phyloP scores from a whole-genome alignment of 2,888 invertebrate species.

The Myopa testacea region DNA sequence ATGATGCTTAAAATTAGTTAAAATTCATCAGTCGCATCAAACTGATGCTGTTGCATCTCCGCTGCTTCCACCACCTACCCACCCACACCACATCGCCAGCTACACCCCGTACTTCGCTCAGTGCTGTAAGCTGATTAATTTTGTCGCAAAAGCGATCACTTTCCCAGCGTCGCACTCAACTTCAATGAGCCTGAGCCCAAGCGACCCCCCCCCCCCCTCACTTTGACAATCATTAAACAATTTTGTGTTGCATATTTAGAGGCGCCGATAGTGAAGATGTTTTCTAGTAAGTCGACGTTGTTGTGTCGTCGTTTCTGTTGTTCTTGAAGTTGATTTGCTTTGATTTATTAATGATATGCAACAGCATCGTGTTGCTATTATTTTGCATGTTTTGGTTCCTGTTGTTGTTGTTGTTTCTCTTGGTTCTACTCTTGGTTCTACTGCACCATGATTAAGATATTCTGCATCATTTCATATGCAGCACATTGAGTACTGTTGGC shows the following conservation, averaged over 20 bases:
- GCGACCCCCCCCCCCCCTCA: background rate
- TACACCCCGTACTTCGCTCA: background rate
- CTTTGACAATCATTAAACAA: slow-evolving; percentile 31
- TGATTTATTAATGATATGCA: slow-evolving; percentile 64
- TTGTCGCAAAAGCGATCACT: background rate
- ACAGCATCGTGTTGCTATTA: slow-evolving; percentile 15
- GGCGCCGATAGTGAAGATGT: slow-evolving; percentile 4
- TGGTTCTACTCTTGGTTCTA: slow-evolving; percentile 21
- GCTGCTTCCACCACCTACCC: background rate
- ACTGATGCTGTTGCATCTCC: background rate
- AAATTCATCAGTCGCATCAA: slow-evolving; percentile 3
- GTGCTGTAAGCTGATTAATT: background rate
- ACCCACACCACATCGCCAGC: background rate
- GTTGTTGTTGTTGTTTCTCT: slow-evolving; percentile 19
- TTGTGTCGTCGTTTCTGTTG: slow-evolving; percentile 44
- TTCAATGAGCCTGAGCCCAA: background rate
- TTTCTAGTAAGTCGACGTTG: slow-evolving; percentile 27
- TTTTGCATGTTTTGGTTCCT: slow-evolving; percentile 16
- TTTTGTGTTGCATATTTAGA: slow-evolving; percentile 32
- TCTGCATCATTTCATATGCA: slow-evolving; percentile 36
- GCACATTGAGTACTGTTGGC: slow-evolving; percentile 21
- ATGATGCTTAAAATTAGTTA: slow-evolving; percentile 34
- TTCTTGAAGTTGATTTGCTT: slow-evolving; percentile 16
- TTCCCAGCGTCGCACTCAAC: background rate
- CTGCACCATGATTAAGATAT: slow-evolving; percentile 35